Conservation (phyloP, 2,113 vertebrate genomes). For the Bothrops jararaca region DNA sequence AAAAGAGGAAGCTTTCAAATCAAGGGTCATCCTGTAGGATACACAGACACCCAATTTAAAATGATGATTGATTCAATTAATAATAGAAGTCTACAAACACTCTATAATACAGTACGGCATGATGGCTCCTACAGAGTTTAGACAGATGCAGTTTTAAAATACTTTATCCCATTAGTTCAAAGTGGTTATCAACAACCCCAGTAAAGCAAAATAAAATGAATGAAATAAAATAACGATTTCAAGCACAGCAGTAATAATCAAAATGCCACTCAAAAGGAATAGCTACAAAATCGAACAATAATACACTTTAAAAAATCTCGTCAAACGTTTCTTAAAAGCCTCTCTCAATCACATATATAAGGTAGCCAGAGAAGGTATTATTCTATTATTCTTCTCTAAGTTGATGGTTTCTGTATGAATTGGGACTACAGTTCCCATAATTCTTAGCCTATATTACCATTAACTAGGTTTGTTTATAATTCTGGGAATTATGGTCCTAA, state of each 20-base stretch:
- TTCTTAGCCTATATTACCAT: not conserved
- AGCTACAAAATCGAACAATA: not conserved
- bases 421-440: not conserved
- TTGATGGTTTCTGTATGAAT: not conserved
- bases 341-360: not conserved
- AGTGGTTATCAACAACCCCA: not conserved
- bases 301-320: not conserved
- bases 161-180: not conserved
- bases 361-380: not conserved
- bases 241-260: not conserved
- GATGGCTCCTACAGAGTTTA: not conserved
- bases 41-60: not conserved
- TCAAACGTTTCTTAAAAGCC: not conserved
- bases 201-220: not conserved
- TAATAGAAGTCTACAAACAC: not conserved
- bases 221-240: not conserved
- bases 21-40: not conserved
- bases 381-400: not conserved
- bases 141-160: not conserved
- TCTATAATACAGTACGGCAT: not conserved
- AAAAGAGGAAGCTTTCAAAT: not conserved
- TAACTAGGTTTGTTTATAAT: not conserved
- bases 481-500: not conserved
- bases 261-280: not conserved
- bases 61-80: not conserved